phyloP scores from a whole-genome alignment of 2,888 invertebrate genomes.

The Octonoba sinensis region DNA sequence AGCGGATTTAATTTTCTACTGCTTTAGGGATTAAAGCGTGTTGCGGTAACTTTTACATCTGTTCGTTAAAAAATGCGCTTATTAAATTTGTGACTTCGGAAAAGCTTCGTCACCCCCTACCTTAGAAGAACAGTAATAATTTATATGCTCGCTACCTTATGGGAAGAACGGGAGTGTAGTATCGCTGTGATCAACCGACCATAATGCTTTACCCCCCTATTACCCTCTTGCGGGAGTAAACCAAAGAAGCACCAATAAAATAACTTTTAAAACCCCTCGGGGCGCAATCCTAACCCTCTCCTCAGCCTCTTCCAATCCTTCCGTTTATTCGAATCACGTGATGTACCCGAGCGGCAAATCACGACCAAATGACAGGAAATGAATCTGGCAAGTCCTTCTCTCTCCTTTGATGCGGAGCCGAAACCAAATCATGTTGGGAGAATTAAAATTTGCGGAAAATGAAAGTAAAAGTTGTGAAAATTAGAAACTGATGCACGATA shows the following conservation, averaged over 20 bases:
- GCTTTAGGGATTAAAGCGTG: too few relatives aligned
- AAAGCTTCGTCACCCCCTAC: neutral
- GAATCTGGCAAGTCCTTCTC: slow-evolving; percentile 30
- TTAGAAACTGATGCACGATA: too few relatives aligned
- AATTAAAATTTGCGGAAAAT: too few relatives aligned
- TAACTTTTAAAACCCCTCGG: slow-evolving; percentile 27
- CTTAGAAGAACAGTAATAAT: too few relatives aligned
- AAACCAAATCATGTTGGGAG: neutral
- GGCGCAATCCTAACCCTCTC: slow-evolving; percentile 3
- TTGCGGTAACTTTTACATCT: too few relatives aligned
- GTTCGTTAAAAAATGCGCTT: too few relatives aligned
- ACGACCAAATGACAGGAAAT: slow-evolving; percentile 38
- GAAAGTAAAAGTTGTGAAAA: too few relatives aligned
- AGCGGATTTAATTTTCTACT: too few relatives aligned
- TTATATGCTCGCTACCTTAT: too few relatives aligned
- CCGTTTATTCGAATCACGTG: slow-evolving; percentile 35
- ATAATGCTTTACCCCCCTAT: neutral
- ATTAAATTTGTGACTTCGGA: slow-evolving; percentile 10
- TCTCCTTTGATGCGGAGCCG: neutral
- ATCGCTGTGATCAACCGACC: too few relatives aligned
- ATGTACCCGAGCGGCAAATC: slow-evolving; percentile 47
- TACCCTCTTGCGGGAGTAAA: neutral
- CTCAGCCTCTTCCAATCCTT: slow-evolving; percentile 1
- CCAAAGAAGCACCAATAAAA: neutral
- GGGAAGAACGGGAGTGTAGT: too few relatives aligned